These are phyloP conservation scores for Barbus barbus DNA, from an alignment of 2,113 vertebrate genomes.

Conservation along the genomic window DNA sequence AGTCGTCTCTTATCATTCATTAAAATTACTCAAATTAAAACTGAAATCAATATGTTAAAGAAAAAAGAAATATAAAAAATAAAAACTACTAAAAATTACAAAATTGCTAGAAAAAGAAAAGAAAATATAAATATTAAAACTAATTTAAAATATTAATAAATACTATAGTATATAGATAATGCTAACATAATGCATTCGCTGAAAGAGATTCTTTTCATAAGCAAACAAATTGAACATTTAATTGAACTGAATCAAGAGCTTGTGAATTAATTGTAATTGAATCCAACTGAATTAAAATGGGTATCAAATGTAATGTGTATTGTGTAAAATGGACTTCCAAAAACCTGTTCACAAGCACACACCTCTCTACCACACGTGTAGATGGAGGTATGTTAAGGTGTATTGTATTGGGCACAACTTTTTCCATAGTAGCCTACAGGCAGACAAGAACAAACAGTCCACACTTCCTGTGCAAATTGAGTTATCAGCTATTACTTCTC, in stretches of 20 bases:
- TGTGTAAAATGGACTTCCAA: not conserved
- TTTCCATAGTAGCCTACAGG: not conserved
- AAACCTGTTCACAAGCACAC: not conserved
- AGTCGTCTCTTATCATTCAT: no score
- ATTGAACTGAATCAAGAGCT: not conserved
- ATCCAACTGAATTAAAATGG: not conserved
- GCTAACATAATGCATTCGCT: not conserved
- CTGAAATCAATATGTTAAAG: no score
- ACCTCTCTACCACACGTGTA: not conserved
- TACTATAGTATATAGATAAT: not conserved
- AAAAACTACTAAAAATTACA: not conserved
- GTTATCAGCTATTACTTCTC: conserved; percentile 76
- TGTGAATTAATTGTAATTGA: not conserved
- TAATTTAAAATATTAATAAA: not conserved
- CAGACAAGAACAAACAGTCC: conserved; percentile 64
- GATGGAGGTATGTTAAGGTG: not conserved
- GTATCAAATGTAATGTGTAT: not conserved
- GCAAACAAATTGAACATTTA: not conserved
- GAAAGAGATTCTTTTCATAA: not conserved
- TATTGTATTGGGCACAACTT: not conserved
- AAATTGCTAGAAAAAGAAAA: not conserved
- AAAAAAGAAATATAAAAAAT: no score
- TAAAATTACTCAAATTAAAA: no score
- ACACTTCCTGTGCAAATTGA: conserved; percentile 79
- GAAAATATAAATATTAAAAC: not conserved